Evolutionary conservation across 2,888 invertebrate species (phyloP), one percentile per base, ranked within the genome.

Genomic region (Eugnorisma glareosa): DNA sequence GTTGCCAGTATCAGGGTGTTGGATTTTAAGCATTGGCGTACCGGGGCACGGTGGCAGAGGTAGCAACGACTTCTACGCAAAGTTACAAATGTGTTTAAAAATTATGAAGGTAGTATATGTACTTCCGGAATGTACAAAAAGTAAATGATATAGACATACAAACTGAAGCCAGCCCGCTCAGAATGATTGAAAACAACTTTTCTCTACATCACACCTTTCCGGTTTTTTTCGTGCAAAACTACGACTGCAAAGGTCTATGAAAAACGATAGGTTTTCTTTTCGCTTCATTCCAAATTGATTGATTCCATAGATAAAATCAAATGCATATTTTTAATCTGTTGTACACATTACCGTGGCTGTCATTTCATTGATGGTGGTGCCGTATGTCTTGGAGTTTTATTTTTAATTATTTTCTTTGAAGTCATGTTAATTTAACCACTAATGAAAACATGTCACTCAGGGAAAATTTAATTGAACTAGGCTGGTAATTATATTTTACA

Each of bases 401-500:
- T 93, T 93, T 94, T 91, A 90, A 90, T 92, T 93, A 91, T 92
- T 93, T 93, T 91, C 89, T 81, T 89, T 93, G 90, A 92, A 93
- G 94, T 93, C 91, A 94, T 95, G 94, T 91, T 93, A 92, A 91
- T 93, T 92, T 92, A 90, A 91, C 90, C 88, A 89, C 87, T 90
- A 93, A 93, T 92, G 89, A 91, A 94, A 96, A 93, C 93, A 97
- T 97, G 97, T 96, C 97, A 93, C 95, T 97, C 89, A 94, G 96
- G 92, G 97, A 97, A 93, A 97, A 97, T 95, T 97, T 98, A 88
- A 97, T 95, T 92, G 97, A 97, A 85, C 95, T 97, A 91, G 98
- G 98, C 94, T 98, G 98, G 98, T 98, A 95, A 97, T 93, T 92
- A 87, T 86, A 82, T 82, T 82, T 83, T 75, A 82, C 40, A 86